Evolutionary conservation across 2,888 invertebrate genomes (phyloP).

Genomic region (Darwinula stevensoni): DNA sequence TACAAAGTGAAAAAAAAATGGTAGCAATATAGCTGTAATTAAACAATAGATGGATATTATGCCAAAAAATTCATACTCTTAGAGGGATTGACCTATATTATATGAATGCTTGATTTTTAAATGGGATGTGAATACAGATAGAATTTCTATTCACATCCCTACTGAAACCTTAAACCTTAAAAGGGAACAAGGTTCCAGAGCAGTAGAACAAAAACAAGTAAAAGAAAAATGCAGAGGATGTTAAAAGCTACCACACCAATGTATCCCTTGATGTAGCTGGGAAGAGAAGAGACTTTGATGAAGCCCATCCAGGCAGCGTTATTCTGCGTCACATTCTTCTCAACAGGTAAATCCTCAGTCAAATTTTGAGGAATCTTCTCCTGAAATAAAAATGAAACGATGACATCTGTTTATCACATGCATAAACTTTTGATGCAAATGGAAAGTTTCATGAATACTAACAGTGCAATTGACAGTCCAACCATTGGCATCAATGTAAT

Average conservation of each 20-base stretch:
- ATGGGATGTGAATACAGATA: no score
- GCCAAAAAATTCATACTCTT: neutral
- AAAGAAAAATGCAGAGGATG: no score
- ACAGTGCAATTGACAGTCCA: slow-evolving; percentile 51
- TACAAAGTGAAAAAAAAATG: no score
- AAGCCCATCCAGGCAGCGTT: slow-evolving; percentile 66
- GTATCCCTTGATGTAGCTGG: slow-evolving; percentile 11
- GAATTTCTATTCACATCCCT: no score
- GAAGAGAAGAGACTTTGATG: slow-evolving; percentile 27
- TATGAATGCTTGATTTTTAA: no score
- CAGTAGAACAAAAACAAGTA: no score
- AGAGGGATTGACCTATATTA: neutral
- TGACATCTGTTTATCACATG: slow-evolving; percentile 6
- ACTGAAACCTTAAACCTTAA: no score
- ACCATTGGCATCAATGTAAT: slow-evolving; percentile 40
- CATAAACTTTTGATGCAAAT: no score
- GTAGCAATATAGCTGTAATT: no score
- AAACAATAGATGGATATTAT: neutral
- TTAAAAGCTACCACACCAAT: no score
- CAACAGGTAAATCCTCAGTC: neutral
- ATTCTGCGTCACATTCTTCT: slow-evolving; percentile 17
- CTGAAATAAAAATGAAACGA: slow-evolving; percentile 1
- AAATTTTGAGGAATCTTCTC: neutral
- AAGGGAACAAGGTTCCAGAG: no score
- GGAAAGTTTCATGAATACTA: no score